Base-by-base conservation (phyloP, 2,797 vertebrate species). In the Sebastes flavidus region DNA sequence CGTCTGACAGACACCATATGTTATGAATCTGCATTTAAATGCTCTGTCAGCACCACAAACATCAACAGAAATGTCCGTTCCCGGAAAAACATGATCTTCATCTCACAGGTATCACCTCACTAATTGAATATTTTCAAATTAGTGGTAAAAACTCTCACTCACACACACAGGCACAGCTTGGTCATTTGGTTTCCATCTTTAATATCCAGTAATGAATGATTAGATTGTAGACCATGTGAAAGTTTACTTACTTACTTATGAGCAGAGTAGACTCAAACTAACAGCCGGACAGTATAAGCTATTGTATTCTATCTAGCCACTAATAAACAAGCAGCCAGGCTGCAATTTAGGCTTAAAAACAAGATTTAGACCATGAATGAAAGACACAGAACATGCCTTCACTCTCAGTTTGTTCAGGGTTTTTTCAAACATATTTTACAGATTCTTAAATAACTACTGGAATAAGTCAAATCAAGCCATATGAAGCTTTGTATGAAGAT, bases 1-100 rank as follows among this genome's bases (percentile, higher is more conserved):
- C 14, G 1, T 75, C 66, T 78, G 72, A 83, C 60, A 75, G 49
- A 77, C 42, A 46, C 65, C 49, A 25, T 69, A 24, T 65, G 52
- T 65, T 75, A 11, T 67, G 69, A 68, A 77, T 71, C 60, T 77
- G 70, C 67, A 82, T 60, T 65, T 61, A 52, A 83, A 88, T 54
- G 52, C 20, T 55, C 30, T 46, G 24, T 65, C 67, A 12, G 60
- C 65, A 63, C 22, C 76, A 65, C 61, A 56, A 69, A 77, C 66
- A 65, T 7, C 38, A 54, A 49, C 42, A 78, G 42, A n/a, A 1
- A 66, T 5, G 8, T 3, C 3, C 0, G 1, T 36, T 55, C 24
- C 52, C 13, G 54, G 29, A 58, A 9, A 61, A 80, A 56, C 34
- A 27, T 22, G 29, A 79, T 74, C 29, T 80, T 66, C 6, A 55